These are phyloP conservation scores for Ashinkailepas kermadecensis DNA, from an alignment of 2,888 invertebrate genomes.

Conservation along the genomic window DNA sequence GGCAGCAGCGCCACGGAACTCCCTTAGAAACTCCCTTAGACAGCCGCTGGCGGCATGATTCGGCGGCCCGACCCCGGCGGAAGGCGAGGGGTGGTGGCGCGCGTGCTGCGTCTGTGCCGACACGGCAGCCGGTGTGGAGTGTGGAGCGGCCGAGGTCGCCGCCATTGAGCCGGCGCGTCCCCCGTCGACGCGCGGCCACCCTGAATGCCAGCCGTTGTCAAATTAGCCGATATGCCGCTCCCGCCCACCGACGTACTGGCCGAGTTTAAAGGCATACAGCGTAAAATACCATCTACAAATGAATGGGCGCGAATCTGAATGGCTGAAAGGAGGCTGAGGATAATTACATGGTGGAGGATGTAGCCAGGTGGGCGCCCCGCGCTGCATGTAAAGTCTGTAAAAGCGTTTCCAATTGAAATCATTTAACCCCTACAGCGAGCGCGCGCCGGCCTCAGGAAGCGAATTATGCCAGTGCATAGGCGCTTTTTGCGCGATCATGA, in stretches of 20 bases:
- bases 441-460: background rate
- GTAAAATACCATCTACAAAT: constrained; percentile 11
- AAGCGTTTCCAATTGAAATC: constrained; percentile 8
- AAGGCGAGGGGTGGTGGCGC: too few species aligned
- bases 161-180: background rate
- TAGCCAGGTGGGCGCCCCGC: background rate
- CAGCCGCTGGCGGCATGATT: too few species aligned
- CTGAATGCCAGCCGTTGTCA: background rate
- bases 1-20: too few species aligned
- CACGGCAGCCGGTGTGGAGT: background rate
- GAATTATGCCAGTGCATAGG: background rate
- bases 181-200: background rate
- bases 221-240: constrained; percentile 11
- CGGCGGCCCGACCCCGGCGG: too few species aligned
- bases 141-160: background rate
- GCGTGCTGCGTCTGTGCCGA: too few species aligned
- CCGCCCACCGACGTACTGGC: background rate
- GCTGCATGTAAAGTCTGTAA: background rate
- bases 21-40: too few species aligned
- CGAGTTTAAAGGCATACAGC: constrained; percentile 9
- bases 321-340: constrained; percentile 12
- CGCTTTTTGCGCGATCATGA: background rate
- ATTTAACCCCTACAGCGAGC: constrained; percentile 2
- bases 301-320: background rate
- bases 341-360: background rate